A percentile compares a stretch with the other conserved stretches of the same genome.
phyloP scores from a whole-genome alignment of 1,140 invertebrate species.

The Globodera rostochiensis region DNA sequence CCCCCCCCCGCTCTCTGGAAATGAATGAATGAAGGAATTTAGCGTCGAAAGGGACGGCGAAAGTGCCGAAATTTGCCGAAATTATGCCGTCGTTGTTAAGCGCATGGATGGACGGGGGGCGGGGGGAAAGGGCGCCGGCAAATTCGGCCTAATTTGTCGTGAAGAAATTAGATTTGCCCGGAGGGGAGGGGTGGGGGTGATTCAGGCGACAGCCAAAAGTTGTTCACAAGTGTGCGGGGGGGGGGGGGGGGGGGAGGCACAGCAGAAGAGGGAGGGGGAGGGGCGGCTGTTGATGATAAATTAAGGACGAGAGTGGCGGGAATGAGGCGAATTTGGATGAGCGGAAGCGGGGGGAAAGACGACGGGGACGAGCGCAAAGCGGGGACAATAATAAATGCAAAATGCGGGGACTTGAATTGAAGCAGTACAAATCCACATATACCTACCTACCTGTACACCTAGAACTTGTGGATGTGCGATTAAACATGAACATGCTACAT shows the following conservation, averaged over 20 bases:
- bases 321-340: conserved; percentile 5
- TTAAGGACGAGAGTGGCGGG: conserved; percentile 8
- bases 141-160: conserved; percentile 4
- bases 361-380: background rate
- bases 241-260: background rate
- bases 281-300: conserved; percentile 15
- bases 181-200: background rate
- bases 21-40: conserved; percentile 21
- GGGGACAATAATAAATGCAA: too few relatives aligned
- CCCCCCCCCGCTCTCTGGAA: background rate
- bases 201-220: conserved; percentile 17
- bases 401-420: too few relatives aligned
- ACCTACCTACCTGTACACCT: too few relatives aligned
- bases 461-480: too few relatives aligned
- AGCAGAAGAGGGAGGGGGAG: background rate
- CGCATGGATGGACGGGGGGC: background rate
- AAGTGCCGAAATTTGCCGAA: conserved; percentile 13
- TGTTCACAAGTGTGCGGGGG: background rate
- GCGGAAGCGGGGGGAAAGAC: too few relatives aligned
- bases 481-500: too few relatives aligned
- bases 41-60: background rate
- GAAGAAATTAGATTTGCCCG: conserved; percentile 26
- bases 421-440: too few relatives aligned
- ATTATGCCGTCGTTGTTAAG: conserved; percentile 14
- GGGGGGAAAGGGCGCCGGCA: background rate